phyloP scores from a whole-genome alignment of 2,888 invertebrate species.

The Apodemia duryi region DNA sequence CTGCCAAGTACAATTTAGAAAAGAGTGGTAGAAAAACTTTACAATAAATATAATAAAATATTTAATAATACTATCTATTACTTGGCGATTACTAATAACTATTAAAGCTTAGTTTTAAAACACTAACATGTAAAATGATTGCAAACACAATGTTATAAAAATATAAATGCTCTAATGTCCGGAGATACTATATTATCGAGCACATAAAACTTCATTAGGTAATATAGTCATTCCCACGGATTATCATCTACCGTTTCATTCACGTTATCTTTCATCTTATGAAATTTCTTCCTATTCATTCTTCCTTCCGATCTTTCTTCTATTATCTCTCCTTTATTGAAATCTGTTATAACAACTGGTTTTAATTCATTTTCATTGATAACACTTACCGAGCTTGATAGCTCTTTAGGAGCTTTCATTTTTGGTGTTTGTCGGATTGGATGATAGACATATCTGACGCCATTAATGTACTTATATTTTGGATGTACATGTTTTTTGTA shows the following conservation, averaged over 20 bases:
- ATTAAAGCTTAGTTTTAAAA: background rate
- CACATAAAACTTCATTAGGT: constrained; percentile 63
- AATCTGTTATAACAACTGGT: constrained; percentile 52
- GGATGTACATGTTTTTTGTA: constrained; percentile 43
- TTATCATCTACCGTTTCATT: constrained; percentile 62
- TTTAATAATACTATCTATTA: background rate
- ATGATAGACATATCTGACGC: constrained; percentile 58
- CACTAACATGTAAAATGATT: background rate
- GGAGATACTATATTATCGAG: constrained; percentile 61
- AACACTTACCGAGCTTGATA: constrained; percentile 22
- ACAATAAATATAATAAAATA: too few species aligned
- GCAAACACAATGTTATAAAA: constrained; percentile 38
- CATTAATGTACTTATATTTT: constrained; percentile 58
- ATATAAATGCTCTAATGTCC: constrained; percentile 59
- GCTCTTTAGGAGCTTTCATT: constrained; percentile 46
- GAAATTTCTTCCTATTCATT: constrained; percentile 52
- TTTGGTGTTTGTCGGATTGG: constrained; percentile 46
- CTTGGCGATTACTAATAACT: background rate
- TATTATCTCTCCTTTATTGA: constrained; percentile 65
- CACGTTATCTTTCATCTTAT: constrained; percentile 54
- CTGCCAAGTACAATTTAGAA: too few species aligned
- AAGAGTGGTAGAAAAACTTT: too few species aligned
- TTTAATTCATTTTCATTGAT: constrained; percentile 36
- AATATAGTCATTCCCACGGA: constrained; percentile 76
- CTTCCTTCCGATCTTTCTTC: constrained; percentile 54